Evolutionary conservation across 1,140 invertebrate species (phyloP).

Genomic region (Heliconius himera): DNA sequence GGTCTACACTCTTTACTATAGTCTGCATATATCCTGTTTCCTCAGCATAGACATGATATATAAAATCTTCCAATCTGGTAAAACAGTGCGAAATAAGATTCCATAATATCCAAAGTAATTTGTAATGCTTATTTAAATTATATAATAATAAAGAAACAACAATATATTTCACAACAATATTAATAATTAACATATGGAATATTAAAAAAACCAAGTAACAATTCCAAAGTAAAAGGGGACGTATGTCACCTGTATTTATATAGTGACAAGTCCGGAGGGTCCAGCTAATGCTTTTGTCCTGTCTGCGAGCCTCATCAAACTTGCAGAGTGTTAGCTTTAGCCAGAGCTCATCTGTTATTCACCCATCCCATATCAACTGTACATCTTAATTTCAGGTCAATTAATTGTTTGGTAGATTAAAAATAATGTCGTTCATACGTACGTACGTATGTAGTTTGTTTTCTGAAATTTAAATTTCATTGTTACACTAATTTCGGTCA

Average conservation of each 20-base stretch:
- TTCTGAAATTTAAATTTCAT: not conserved
- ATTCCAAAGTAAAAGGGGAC: not conserved
- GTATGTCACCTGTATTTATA: not conserved
- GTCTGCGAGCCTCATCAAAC: slow-evolving; percentile 23
- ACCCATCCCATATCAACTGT: slow-evolving; percentile 17
- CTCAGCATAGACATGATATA: too few species aligned
- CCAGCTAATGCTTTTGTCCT: slow-evolving; percentile 30
- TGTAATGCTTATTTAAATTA: too few species aligned
- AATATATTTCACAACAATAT: too few species aligned
- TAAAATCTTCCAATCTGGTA: too few species aligned
- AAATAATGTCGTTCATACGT: not conserved
- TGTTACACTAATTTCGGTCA: too few species aligned
- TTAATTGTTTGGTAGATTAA: not conserved
- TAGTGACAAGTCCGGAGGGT: slow-evolving; percentile 16
- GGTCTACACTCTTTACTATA: too few species aligned
- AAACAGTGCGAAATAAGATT: too few species aligned
- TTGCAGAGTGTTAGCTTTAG: slow-evolving; percentile 25
- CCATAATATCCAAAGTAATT: too few species aligned
- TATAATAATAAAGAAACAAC: too few species aligned
- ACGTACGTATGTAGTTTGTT: not conserved
- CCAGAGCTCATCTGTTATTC: slow-evolving; percentile 18
- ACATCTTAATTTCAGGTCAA: slow-evolving; percentile 17
- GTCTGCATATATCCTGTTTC: too few species aligned
- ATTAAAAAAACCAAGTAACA: not conserved
- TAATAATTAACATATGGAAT: not conserved